Percentiles rank a stretch among this genome's conserved stretches.
phyloP scores from a whole-genome alignment of 2,888 invertebrate species.

The Pandemis cinnamomeana region DNA sequence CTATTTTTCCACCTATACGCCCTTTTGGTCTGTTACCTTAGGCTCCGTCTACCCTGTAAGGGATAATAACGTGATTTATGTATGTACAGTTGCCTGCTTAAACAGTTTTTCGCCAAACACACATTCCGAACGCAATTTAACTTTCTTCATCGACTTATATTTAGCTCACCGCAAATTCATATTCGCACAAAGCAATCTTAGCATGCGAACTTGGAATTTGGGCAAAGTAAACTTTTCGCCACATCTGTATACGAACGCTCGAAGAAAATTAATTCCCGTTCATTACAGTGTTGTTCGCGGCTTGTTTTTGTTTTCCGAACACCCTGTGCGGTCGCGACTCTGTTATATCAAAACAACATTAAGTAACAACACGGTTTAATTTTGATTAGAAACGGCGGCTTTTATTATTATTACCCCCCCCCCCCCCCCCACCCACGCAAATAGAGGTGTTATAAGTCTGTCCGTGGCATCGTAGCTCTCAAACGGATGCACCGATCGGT shows the following conservation, averaged over 20 bases:
- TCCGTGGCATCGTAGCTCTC: no score
- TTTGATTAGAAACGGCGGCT: neutral
- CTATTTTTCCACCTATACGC: no score
- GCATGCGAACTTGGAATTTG: neutral
- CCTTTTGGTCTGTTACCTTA: no score
- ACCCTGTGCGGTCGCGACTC: constrained; percentile 7
- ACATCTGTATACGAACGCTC: constrained; percentile 12
- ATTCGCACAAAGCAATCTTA: neutral
- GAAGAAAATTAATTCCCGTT: constrained; percentile 26
- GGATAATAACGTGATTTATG: no score
- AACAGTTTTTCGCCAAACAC: neutral
- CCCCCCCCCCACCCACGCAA: no score
- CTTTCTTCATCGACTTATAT: neutral
- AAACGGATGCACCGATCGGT: no score
- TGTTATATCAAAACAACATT: constrained; percentile 11
- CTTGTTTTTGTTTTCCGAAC: constrained; percentile 21
- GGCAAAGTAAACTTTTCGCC: constrained; percentile 4
- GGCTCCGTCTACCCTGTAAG: no score
- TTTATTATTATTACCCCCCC: neutral
- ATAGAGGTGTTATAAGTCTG: no score
- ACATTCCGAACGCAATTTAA: neutral
- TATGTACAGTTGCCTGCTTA: no score
- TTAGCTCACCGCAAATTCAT: neutral
- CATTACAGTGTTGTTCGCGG: constrained; percentile 22
- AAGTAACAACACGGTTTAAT: constrained; percentile 2